Evolutionary conservation across 2,113 vertebrate genomes (phyloP), one percentile per base, ranked within the genome.

Genomic region (Colius striatus): DNA sequence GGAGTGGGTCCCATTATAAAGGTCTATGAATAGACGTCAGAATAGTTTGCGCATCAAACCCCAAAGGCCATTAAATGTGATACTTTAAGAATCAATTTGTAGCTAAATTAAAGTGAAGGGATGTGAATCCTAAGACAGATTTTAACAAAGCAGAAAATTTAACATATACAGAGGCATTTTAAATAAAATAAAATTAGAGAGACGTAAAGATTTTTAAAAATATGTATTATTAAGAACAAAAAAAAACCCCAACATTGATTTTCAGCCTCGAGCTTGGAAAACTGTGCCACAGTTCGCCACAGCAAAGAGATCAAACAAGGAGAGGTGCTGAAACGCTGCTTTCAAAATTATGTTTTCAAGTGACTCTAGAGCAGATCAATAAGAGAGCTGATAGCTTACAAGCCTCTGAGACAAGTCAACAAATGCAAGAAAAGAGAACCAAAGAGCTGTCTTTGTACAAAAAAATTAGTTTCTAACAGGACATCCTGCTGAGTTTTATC

Each of bases 21-120:
- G 95, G 94, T 71, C 93, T 89, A 32, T 79, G 95, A 97, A 94
- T 92, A 94, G 94, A 91, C 51, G 38, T 86, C 83, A 92, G 86
- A 90, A 91, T 45, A 79, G 65, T 89, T 95, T 85, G 95, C 19
- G 71, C 72, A 67, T 92, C 94, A 94, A 94, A 96, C 78, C 92
- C 81, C 83, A 90, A 91, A 94, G 95, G 79, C 95, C 95, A 93
- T 91, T 94, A 94, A 94, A 79, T 87, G 93, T 80, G 89, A 94
- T 84, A 90, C 92, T 91, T 85, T 57, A 91, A 77, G 95, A 93
- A 93, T 90, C 79, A 80, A 68, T 91, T 93, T 94, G 86, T 94
- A 90, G 54, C 83, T 96, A 92, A 96, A 90, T 90, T 60, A 90
- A 93, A 94, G 88, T 22, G 53, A 48, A 94, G 54, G 66, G 75